phyloP scores from a whole-genome alignment of 2,888 invertebrate species.

The Cotesia congregata region DNA sequence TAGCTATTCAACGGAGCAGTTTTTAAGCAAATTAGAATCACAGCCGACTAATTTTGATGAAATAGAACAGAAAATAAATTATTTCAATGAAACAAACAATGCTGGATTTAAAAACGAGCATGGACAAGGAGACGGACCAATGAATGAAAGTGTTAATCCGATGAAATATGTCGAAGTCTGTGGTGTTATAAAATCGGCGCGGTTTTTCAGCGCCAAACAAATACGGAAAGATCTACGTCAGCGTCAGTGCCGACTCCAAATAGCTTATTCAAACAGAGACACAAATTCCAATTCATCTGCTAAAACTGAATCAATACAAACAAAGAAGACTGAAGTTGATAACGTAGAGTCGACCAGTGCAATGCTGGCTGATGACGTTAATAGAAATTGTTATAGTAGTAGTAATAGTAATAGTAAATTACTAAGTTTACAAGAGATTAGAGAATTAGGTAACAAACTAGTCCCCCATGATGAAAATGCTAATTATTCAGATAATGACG shows the following conservation, averaged over 20 bases:
- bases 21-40: slow-evolving; percentile 12
- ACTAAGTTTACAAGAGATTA: slow-evolving; percentile 52
- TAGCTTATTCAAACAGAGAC: slow-evolving; percentile 71
- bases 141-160: slow-evolving; percentile 36
- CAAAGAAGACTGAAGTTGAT: not conserved
- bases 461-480: slow-evolving; percentile 48
- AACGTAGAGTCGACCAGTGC: slow-evolving; percentile 9
- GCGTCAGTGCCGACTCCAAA: slow-evolving; percentile 76
- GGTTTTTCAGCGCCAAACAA: slow-evolving; percentile 48
- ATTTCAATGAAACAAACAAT: slow-evolving; percentile 52
- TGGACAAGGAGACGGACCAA: slow-evolving; percentile 46
- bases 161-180: slow-evolving; percentile 54
- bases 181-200: slow-evolving; percentile 57
- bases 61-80: slow-evolving; percentile 54
- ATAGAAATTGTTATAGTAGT: not conserved
- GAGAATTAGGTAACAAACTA: slow-evolving; percentile 47
- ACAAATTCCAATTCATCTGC: slow-evolving; percentile 2
- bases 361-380: not conserved
- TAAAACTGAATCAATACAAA: not conserved
- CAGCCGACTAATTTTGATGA: slow-evolving; percentile 48
- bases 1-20: slow-evolving; percentile 26
- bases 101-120: slow-evolving; percentile 42
- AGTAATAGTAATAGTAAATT: slow-evolving; percentile 34
- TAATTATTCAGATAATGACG: slow-evolving; percentile 52
- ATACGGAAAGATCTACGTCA: slow-evolving; percentile 48